phyloP scores from a whole-genome alignment of 1,140 invertebrate genomes.

The Fopius arisanus region DNA sequence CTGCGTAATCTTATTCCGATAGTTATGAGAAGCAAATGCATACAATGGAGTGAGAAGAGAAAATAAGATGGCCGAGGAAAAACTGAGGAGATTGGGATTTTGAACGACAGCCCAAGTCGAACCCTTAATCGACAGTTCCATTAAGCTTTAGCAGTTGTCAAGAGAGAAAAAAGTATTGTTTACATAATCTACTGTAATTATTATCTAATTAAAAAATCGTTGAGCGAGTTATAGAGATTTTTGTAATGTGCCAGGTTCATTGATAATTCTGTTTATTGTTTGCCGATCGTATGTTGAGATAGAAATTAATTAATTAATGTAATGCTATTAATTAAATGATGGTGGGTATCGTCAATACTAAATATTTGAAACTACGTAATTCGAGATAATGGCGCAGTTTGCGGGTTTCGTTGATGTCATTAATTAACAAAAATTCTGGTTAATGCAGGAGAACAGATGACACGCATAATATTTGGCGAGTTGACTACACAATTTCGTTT shows the following conservation, averaged over 20 bases:
- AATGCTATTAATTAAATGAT: background rate
- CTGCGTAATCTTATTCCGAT: background rate
- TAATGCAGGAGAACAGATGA: too few species aligned
- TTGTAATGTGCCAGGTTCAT: background rate
- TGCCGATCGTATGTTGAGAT: background rate
- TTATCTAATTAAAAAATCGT: background rate
- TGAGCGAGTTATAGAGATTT: background rate
- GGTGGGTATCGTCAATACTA: background rate
- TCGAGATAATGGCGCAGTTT: background rate
- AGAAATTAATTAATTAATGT: background rate
- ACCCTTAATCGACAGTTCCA: conserved; percentile 3
- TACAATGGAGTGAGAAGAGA: background rate
- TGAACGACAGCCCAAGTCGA: background rate
- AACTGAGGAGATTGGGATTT: background rate
- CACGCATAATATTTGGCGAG: too few species aligned
- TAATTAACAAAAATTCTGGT: background rate
- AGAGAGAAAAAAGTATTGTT: background rate
- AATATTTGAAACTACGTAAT: background rate
- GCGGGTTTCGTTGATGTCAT: background rate
- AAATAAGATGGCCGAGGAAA: background rate
- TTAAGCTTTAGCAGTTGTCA: background rate
- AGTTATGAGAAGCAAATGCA: background rate
- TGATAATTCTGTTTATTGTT: background rate
- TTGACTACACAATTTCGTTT: too few species aligned
- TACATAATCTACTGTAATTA: background rate